Conservation (phyloP, 2,797 vertebrate species). For the Acomys russatus region DNA sequence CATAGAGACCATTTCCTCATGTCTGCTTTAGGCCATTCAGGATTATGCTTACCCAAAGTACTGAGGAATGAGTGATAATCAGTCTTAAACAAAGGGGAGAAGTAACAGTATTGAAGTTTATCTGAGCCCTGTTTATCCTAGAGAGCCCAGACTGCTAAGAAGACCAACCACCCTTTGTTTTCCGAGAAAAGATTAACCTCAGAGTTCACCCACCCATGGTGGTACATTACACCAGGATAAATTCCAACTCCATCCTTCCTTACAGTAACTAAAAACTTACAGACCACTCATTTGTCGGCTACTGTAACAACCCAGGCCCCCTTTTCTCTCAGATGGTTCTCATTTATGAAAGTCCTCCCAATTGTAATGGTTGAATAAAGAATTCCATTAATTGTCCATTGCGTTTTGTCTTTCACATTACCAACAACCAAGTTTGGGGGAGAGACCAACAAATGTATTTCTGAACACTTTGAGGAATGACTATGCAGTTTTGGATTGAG, state of each 20-base stretch:
- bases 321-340: slow-evolving; percentile 41
- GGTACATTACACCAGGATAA: slow-evolving; percentile 29
- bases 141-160: slow-evolving; percentile 50
- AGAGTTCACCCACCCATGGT: background rate
- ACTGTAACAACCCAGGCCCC: background rate
- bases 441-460: slow-evolving; percentile 40
- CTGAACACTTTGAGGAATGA: slow-evolving; percentile 61
- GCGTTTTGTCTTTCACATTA: slow-evolving; percentile 61
- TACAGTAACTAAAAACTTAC: background rate
- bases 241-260: slow-evolving; percentile 36
- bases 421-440: slow-evolving; percentile 23
- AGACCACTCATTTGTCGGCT: slow-evolving; percentile 55
- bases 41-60: background rate
- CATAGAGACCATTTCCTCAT: background rate
- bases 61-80: background rate
- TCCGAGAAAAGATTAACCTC: slow-evolving; percentile 26
- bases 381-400: slow-evolving; percentile 19
- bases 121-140: background rate
- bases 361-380: slow-evolving; percentile 49
- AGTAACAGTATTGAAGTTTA: background rate
- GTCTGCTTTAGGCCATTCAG: background rate
- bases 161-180: background rate
- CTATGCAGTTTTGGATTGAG: slow-evolving; percentile 23
- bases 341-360: slow-evolving; percentile 42
- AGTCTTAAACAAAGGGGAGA: background rate